Conservation (phyloP, 2,113 vertebrate species). For the rabbit (Oryctolagus cuniculus) region mOryCun1.1 NC_091435.1:141060001-141060500, state of each 20-base stretch:
- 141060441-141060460: too few species aligned
- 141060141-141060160: background rate
- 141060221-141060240: background rate
- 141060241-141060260: background rate
- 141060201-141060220: background rate
- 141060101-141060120: accelerated
- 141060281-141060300: background rate
- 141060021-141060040: background rate
- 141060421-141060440: background rate
- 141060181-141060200: background rate
- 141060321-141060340: background rate
- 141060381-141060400: background rate
- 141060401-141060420: background rate
- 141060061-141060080: background rate
- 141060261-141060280: background rate
- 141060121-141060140: background rate
- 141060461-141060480: background rate
- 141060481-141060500: background rate
- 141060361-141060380: background rate
- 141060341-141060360: background rate
- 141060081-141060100: accelerated
- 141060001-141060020: background rate
- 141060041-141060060: background rate
- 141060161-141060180: background rate
- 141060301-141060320: background rate